Base-by-base conservation (phyloP, 1,140 invertebrate genomes). In the Pygmarrhopalites habei region DNA sequence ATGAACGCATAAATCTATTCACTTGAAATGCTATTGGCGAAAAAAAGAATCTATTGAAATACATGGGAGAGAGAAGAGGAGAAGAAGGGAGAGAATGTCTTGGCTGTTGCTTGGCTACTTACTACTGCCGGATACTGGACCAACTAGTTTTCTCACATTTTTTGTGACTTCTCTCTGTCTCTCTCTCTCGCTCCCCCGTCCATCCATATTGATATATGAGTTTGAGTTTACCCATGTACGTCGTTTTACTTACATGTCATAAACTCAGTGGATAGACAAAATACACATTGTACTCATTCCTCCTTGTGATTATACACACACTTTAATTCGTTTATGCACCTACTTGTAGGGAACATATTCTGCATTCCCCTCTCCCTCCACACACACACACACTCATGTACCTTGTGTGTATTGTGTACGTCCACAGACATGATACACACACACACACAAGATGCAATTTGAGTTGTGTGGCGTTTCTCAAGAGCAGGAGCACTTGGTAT, bases 171-270 rank as follows among this genome's bases (percentile, higher is more conserved):
- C 5, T 49, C 46, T 49, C 23, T 21, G 7, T 49, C 7, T n/a
- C n/a, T n/a, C 23, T 49, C 46, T 49, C 25, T 26, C 14, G 49
- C 23, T 28, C 28, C 25, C 14, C 28, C 25, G 49, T 15, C 49
- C 49, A 26, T 52, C 49, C 52, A 62, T 62, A 62, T 62, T 62
- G 60, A 62, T 62, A 62, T 55, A 62, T 62, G 60, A 52, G 49
- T 23, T 25, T 26, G 49, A 52, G 49, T 52, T 52, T 52, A 52
- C 49, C 46, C 49, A 52, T 52, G 49, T 52, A 52, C 14, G 49
- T 52, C 49, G 49, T 52, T 52, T 52, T 21, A 52, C 49, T 52
- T 52, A 52, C 49, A 52, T 52, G 49, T 23, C 14, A 52, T 52
- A 52, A 52, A 52, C 49, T 52, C 25, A 7, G 49, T 52, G 14